Evolutionary conservation across 1,140 invertebrate species (phyloP).

Genomic region (Euglossa dilemma): DNA sequence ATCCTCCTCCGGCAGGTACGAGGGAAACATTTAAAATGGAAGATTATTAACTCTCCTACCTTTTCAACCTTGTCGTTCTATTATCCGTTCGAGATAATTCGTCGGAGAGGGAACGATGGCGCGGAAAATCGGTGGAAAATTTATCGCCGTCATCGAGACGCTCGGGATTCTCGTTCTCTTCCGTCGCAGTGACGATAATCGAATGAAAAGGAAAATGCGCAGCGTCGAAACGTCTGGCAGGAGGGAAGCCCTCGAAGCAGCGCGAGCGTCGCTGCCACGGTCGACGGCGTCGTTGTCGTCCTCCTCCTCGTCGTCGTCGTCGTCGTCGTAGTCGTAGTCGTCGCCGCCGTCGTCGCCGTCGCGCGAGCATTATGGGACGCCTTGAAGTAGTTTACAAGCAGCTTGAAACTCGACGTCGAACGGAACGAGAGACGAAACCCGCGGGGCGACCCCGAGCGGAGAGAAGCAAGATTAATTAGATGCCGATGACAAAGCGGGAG

Average conservation of each 20-base stretch:
- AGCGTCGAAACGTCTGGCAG: background rate
- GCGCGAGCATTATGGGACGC: conserved; percentile 59
- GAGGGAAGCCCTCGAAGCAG: background rate
- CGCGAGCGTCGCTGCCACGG: background rate
- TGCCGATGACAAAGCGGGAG: conserved; percentile 51
- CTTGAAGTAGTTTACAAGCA: conserved; percentile 69
- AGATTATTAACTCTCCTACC: too few relatives aligned
- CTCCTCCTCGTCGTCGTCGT: conserved; percentile 34
- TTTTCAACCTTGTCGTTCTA: too few relatives aligned
- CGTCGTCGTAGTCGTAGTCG: background rate
- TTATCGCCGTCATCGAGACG: background rate
- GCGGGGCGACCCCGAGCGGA: background rate
- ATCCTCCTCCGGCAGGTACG: background rate
- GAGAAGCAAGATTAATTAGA: conserved; percentile 55
- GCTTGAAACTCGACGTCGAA: conserved; percentile 60
- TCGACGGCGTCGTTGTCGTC: too few relatives aligned
- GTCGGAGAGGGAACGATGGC: too few relatives aligned
- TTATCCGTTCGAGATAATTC: too few relatives aligned
- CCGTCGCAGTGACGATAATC: background rate
- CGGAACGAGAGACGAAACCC: conserved; percentile 20
- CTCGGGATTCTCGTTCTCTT: background rate
- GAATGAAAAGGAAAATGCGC: background rate
- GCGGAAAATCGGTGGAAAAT: too few relatives aligned
- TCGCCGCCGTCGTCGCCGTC: conserved; percentile 14
- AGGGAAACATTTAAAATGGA: too few relatives aligned